Evolutionary conservation across 2,888 invertebrate species (phyloP), one percentile per base, ranked within the genome.

Genomic region (Asteroscopus sphinx): DNA sequence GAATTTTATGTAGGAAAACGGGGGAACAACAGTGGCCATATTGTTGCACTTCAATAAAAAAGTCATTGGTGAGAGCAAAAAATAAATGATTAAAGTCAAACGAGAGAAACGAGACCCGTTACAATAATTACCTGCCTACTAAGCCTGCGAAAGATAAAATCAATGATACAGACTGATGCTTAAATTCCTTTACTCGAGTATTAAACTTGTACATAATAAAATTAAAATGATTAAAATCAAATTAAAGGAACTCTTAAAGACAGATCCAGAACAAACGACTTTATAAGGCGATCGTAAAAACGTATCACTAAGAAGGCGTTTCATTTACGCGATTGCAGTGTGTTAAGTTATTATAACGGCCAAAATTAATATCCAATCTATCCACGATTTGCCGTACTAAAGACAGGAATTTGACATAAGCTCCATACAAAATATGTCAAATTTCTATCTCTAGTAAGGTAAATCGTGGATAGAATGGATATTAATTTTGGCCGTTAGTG

Each of bases 241-340:
- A 69, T 64, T 69, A 63, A 69, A 58, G 37, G 28, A 42, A 30
- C 25, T 51, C 33, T 40, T 39, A 58, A 33, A 49, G 13, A 48
- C 52, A 42, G 36, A 49, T 64, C 56, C 30, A 32, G 51, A 30
- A 68, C 36, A 26, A 55, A 58, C 59, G 33, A 46, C 70, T 55
- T 36, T 69, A 59, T 52, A 55, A 49, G 39, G 12, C 13, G 33
- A 26, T 65, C 66, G 52, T 73, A 28, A 73, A 62, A 64, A 13
- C 33, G 30, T 42, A 33, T 55, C 36, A 42, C 28, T 30, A 25
- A 58, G 32, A 64, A 8, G 58, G 8, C 2, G 7, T 2, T 11
- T 16, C 39, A 39, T 42, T 64, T 15, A 25, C 13, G 52, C 56
- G 16, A 51, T 11, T 15, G 1, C 30, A 11, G 8, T 9, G 13